Conservation (phyloP, 2,113 vertebrate genomes). For the Phodopus roborovskii region DNA sequence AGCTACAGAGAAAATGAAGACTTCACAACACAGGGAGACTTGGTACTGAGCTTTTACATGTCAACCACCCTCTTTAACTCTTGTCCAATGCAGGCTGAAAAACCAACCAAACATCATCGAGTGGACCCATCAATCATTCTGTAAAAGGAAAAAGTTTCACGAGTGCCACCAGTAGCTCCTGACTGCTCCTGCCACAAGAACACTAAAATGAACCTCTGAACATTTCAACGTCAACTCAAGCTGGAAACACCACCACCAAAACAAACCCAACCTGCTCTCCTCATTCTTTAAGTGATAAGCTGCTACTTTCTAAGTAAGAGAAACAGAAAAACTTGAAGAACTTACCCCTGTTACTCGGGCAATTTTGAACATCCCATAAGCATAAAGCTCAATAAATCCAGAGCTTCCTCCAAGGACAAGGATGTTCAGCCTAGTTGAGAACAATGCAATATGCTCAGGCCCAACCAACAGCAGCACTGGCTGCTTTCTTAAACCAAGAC, state of each 20-base stretch:
- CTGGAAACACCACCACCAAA: neutral
- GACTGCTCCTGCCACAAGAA: neutral
- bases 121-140: neutral
- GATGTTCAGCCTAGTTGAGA: slow-evolving; percentile 93
- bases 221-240: neutral
- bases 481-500: neutral
- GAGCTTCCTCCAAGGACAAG: slow-evolving; percentile 94
- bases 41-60: neutral
- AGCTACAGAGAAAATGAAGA: neutral
- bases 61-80: neutral
- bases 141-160: neutral
- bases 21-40: neutral
- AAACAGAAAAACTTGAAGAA: slow-evolving; percentile 51
- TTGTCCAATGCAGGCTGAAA: neutral
- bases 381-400: slow-evolving; percentile 96
- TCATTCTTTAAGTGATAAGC: neutral
- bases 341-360: slow-evolving; percentile 92
- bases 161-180: neutral
- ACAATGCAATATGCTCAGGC: slow-evolving; percentile 55
- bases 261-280: neutral
- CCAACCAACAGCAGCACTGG: neutral
- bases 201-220: neutral
- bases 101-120: neutral
- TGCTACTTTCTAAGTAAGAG: neutral
- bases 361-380: slow-evolving; percentile 99